Conservation (phyloP, 2,797 vertebrate genomes). For the Typhlichthys subterraneus region DNA sequence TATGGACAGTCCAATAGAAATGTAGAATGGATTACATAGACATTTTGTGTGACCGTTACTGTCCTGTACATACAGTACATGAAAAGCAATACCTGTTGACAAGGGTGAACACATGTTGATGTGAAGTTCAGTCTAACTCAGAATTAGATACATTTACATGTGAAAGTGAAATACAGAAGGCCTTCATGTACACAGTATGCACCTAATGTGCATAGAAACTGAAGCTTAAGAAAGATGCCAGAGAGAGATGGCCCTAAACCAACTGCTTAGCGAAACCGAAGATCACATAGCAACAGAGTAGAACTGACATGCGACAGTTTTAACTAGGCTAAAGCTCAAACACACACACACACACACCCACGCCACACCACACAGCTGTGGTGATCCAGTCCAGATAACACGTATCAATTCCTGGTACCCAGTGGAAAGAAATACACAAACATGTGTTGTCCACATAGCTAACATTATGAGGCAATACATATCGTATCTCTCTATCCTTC, state of each 20-base stretch:
- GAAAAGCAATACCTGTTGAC: no score
- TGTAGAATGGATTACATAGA: no score
- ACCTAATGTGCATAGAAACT: not conserved
- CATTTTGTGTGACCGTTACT: no score
- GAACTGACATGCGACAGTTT: slow-evolving; percentile 67
- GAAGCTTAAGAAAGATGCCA: not conserved
- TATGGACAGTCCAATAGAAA: slow-evolving; percentile 20
- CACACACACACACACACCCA: slow-evolving; percentile 17
- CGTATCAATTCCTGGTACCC: slow-evolving; percentile 57
- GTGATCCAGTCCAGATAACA: slow-evolving; percentile 59
- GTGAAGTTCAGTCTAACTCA: no score
- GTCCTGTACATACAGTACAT: no score
- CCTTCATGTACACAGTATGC: no score
- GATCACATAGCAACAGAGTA: slow-evolving; percentile 62
- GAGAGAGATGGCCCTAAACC: not conserved
- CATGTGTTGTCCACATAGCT: slow-evolving; percentile 62
- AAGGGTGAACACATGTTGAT: no score
- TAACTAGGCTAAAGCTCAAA: slow-evolving; percentile 43
- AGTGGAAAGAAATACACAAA: slow-evolving; percentile 66
- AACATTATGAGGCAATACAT: slow-evolving; percentile 59
- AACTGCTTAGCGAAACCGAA: slow-evolving; percentile 38
- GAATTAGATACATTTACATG: no score
- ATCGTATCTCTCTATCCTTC: slow-evolving; percentile 25
- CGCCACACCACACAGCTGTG: slow-evolving; percentile 49
- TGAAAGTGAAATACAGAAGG: no score